A percentile compares a stretch with the other conserved stretches of the same genome.
phyloP scores from a whole-genome alignment of 2,113 vertebrate species.

The Urocitellus parryii region DNA sequence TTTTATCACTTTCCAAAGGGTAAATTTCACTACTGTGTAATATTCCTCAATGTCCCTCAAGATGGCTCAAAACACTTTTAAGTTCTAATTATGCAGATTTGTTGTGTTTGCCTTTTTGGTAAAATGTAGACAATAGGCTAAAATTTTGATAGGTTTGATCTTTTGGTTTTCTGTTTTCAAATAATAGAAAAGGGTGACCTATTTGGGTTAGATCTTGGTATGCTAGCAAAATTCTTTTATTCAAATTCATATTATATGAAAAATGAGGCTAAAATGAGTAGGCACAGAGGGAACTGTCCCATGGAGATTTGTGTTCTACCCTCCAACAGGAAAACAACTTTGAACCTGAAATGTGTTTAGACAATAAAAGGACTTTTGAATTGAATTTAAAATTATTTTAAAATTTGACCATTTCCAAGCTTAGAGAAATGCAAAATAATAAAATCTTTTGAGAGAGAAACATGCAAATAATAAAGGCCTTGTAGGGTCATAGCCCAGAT shows the following conservation, averaged over 20 bases:
- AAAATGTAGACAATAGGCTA: not conserved
- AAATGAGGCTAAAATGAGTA: not conserved
- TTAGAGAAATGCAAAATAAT: not conserved
- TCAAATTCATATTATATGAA: not conserved
- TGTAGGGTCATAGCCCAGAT: not conserved
- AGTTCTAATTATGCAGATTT: not conserved
- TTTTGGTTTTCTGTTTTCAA: not conserved
- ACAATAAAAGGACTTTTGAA: not conserved
- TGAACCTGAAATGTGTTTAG: not conserved
- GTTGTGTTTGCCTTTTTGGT: not conserved
- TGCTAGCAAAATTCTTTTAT: not conserved
- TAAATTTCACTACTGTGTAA: not conserved
- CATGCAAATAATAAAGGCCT: not conserved
- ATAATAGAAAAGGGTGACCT: not conserved
- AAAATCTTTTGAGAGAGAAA: not conserved
- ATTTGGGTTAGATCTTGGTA: not conserved
- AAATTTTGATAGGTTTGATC: not conserved
- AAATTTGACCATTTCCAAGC: not conserved
- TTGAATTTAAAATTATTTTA: conserved; percentile 47
- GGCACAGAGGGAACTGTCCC: not conserved
- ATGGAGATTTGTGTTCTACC: not conserved
- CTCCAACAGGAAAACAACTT: not conserved
- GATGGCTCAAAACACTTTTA: not conserved
- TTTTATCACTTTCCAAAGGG: not conserved
- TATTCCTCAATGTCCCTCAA: not conserved